Base-by-base conservation (phyloP, 1,140 invertebrate genomes). In the Bathynomus jamesi region DNA sequence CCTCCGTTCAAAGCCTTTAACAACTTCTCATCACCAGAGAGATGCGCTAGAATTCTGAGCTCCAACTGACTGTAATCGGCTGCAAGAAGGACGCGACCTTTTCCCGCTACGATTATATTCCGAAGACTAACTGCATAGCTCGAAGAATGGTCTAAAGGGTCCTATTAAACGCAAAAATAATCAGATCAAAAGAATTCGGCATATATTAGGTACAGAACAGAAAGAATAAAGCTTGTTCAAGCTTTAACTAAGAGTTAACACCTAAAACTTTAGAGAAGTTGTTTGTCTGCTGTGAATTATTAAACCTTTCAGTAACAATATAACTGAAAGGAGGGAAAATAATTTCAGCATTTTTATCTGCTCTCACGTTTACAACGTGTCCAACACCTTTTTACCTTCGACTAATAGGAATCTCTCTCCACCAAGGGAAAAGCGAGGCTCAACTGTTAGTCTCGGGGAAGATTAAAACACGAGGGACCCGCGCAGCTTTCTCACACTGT, bases 1-100 rank as follows among this genome's bases (percentile, higher is more conserved):
- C 87, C 84, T 32, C 73, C 31, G 62, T 87, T 87, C 82, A 98
- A 87, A 60, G 92, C 88, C 32, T 83, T 80, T 28, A 87, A 83
- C 11, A 98, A 82, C 31, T 86, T 84, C n/a, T 81, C 66, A 83
- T 99, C 96, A 76, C 87, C 81, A 11, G 92, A 93, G 73, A 96
- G 87, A 82, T 98, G 94, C 24, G 96, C 92, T 74, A 99, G 85
- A 71, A 99, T 88, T 76, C 96, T 85, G 78, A 99, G 86, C 83
- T 99, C 97, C 64, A 99, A 82, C 82, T 99, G 96, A 79, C 92
- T 95, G 83, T 96, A 99, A 83, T 99, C 96, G 0, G 94, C 95
- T 11, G 95, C 91, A 17, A 99, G 79, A 21, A 98, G 83, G 17
- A 84, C 71, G 31, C 81, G 81, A 67, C 83, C 86, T 78, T 60